Conservation (phyloP, 1,140 invertebrate genomes). For the Leucophenga varia region DNA sequence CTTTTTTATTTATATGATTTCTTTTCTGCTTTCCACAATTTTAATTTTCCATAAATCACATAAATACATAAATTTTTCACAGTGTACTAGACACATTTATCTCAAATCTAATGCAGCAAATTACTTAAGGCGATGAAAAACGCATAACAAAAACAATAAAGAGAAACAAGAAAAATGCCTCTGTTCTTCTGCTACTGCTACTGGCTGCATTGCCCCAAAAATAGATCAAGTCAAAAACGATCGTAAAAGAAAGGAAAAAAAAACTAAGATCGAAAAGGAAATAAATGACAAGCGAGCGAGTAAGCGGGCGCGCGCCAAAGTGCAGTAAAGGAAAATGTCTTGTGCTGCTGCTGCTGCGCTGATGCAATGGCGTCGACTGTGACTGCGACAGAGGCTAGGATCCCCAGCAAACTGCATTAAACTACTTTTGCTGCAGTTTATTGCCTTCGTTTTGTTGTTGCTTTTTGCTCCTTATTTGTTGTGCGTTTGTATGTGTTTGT, state of each 20-base stretch:
- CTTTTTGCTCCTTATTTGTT: background rate
- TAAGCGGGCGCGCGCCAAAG: constrained; percentile 40
- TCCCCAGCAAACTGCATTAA: constrained; percentile 54
- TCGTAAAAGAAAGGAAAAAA: constrained; percentile 19
- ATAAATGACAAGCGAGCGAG: background rate
- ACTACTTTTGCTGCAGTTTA: constrained; percentile 49
- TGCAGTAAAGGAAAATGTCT: constrained; percentile 22
- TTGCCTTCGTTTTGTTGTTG: constrained; percentile 21
- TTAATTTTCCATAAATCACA: too few species aligned
- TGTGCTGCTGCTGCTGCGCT: constrained; percentile 5
- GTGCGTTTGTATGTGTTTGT: constrained; percentile 16
- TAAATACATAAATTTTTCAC: too few species aligned
- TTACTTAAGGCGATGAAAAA: constrained; percentile 47
- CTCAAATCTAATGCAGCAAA: constrained; percentile 46
- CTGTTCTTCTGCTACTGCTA: too few species aligned
- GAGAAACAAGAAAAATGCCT: constrained; percentile 1
- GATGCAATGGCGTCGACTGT: background rate
- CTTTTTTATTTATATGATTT: too few species aligned
- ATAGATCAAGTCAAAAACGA: constrained; percentile 45
- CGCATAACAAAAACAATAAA: background rate
- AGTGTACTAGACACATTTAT: too few species aligned
- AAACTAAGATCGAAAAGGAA: constrained; percentile 15
- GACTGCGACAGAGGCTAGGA: constrained; percentile 20
- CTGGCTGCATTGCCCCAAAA: constrained; percentile 39
- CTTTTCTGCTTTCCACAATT: too few species aligned